A percentile compares a stretch with the other conserved stretches of the same genome.
Conservation (phyloP, 1,140 invertebrate species). For the Tetraneura akinire region DNA sequence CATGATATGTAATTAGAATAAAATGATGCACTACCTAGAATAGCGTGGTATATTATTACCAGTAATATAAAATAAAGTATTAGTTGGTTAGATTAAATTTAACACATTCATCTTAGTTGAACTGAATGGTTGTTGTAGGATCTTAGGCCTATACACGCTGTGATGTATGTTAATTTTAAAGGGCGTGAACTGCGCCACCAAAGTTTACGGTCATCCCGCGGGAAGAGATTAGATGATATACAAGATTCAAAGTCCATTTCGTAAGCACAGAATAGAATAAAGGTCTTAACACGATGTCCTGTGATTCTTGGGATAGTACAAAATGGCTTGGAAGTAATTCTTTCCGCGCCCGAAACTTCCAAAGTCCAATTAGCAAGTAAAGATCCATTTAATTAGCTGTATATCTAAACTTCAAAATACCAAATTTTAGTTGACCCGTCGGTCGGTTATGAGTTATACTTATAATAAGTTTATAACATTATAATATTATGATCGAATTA, state of each 20-base stretch:
- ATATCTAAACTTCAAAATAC: neutral
- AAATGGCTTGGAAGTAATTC: neutral
- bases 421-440: neutral
- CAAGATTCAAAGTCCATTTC: conserved; percentile 5
- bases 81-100: neutral
- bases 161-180: conserved; percentile 18
- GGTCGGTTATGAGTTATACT: neutral
- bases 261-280: neutral
- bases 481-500: neutral
- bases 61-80: no score
- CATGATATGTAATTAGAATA: no score
- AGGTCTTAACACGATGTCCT: neutral
- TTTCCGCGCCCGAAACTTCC: neutral
- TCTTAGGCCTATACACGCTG: neutral
- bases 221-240: conserved; percentile 9
- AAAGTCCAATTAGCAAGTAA: conserved; percentile 13
- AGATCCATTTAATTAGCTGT: neutral
- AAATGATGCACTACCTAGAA: no score
- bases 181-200: neutral
- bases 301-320: neutral
- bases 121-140: neutral
- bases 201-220: conserved; percentile 38
- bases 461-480: neutral
- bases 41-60: no score
- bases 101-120: conserved; percentile 24